Base-by-base conservation (phyloP, 2,888 invertebrate species). In the Nycteola revayana region DNA sequence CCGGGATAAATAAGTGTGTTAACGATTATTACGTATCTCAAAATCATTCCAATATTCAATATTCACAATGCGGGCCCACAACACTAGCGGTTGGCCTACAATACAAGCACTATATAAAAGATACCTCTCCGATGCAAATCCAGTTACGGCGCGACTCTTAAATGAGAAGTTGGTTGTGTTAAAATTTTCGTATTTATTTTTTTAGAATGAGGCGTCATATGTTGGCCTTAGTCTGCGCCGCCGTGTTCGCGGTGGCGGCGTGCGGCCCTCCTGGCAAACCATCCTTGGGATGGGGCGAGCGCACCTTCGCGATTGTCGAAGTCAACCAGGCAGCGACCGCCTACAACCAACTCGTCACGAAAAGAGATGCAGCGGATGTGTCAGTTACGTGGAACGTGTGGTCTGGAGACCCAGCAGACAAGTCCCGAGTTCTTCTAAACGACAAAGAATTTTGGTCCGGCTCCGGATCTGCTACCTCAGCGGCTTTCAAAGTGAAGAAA, bases 31-130 rank as follows among this genome's bases (percentile, higher is more conserved):
- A 74, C 76, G 66, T 75, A 75, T 78, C 79, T 74, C 63, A 74
- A 77, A 79, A 80, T 77, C 75, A 62, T 60, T 60, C 56, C 63
- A 66, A 64, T 62, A 66, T 68, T 21, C 66, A 59, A 59, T 58
- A 68, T 69, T 66, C 66, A 74, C 70, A 60, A 79, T 76, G 73
- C 80, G 73, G 76, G 76, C 75, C 64, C 75, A 60, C 60, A 49
- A 53, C 62, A 66, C 57, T 83, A 86, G 84, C 88, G 88, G 88
- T 86, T 85, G 87, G 71, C 88, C 87, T 83, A 88, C 85, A 68
- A 76, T 79, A 64, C 67, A 47, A 62, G 36, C 55, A 60, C 68
- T 85, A 88, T 88, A 88, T 86, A 88, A 79, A 77, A 75, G 78
- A 81, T 70, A 75, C 68, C 66, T 49, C 54, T 11, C 49, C 58